A percentile compares a stretch with the other conserved stretches of the same genome.
Conservation (phyloP, 1,140 invertebrate genomes). For the Glomeris maerens region DNA sequence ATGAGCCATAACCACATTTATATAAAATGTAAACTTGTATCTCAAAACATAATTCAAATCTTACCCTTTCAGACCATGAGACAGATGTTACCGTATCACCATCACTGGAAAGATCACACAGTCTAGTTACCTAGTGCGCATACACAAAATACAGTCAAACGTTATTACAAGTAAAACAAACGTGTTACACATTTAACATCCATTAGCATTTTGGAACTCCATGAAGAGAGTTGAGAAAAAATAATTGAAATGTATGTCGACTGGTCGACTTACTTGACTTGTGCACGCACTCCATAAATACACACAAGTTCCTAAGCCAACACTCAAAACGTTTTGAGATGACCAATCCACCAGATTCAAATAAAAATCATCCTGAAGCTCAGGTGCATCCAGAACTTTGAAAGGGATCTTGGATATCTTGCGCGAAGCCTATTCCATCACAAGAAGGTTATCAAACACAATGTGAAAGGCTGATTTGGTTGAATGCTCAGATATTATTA, state of each 20-base stretch:
- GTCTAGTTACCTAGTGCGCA: constrained; percentile 75
- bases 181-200: too few species aligned
- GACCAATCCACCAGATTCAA: constrained; percentile 99
- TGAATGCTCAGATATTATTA: constrained; percentile 24
- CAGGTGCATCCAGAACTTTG: constrained; percentile 95
- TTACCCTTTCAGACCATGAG: constrained; percentile 87
- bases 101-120: constrained; percentile 89
- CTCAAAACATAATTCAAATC: constrained; percentile 15
- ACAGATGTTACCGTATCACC: constrained; percentile 95
- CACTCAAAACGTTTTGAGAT: constrained; percentile 93
- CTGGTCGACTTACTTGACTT: constrained; percentile 57
- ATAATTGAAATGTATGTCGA: constrained; percentile 4
- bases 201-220: too few species aligned
- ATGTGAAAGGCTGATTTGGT: background rate
- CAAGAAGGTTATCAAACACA: constrained; percentile 14
- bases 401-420: constrained; percentile 97
- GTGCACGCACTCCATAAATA: constrained; percentile 99
- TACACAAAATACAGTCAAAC: too few species aligned
- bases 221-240: too few species aligned
- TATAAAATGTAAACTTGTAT: background rate
- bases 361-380: constrained; percentile 98
- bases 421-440: constrained; percentile 51
- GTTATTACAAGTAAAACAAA: too few species aligned
- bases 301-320: constrained; percentile 95
- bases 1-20: constrained; percentile 11